Evolutionary conservation across 2,888 invertebrate genomes (phyloP), one percentile per base, ranked within the genome.

Genomic region (Tachina lurida): DNA sequence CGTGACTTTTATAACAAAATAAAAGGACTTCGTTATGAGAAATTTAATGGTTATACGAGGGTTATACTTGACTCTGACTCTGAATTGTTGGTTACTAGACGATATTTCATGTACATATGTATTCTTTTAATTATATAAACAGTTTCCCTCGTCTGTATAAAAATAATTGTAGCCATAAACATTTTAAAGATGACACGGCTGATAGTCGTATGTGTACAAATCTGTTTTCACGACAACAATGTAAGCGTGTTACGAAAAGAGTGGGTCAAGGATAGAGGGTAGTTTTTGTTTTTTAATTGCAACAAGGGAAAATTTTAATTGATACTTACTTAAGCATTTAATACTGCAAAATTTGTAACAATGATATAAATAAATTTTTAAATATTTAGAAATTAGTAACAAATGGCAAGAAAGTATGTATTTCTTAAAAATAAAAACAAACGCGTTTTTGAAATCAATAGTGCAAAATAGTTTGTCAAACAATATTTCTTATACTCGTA

Each of bases 1-100:
- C 80, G 80, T 80, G 80, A 80, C 70, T 54, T 78, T 60, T 49
- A 49, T 31, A 49, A 22, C 49, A 73, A 60, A 62, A 65, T 19
- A 62, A 67, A 60, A 54, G 15, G 17, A 54, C 15, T 43, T 45
- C 39, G 52, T 54, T 43, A 63, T 45, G 22, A n/a, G 45, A 60
- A 58, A 60, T 31, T 31, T 22, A 56, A 15, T 15, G 22, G 45
- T n/a, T 58, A 47, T 39, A 73, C 62, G 62, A 62, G 41, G 43
- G 43, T 43, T 17, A 19, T 13, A 31, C 31, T 31, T 31, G 7
- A 31, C 5, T 31, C 31, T 31, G 31, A 31, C n/a, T n/a, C n/a
- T n/a, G 3, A 31, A 4, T 2, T 31, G 3, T 31, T 31, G 31
- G 4, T 31, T 31, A 31, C 4, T 31, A 31, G 3, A 2, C 4